These are phyloP conservation scores for Unio delphinus DNA, from an alignment of 2,888 invertebrate species.

Conservation along the genomic window DNA sequence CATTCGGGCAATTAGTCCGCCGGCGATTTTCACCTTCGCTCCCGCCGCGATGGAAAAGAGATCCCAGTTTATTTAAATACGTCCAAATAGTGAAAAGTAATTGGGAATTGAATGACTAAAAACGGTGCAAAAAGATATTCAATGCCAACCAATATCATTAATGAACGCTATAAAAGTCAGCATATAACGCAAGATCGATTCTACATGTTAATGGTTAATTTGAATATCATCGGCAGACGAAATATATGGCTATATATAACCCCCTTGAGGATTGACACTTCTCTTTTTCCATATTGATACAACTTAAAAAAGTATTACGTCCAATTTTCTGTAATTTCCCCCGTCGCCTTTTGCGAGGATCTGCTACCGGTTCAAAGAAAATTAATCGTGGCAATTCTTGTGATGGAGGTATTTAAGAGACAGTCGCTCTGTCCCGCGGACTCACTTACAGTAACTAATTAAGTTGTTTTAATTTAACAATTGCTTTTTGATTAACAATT, in stretches of 20 bases:
- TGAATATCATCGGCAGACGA: too few relatives aligned
- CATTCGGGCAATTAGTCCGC: slow-evolving; percentile 36
- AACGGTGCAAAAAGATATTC: slow-evolving; percentile 34
- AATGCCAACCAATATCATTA: slow-evolving; percentile 22
- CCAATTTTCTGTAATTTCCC: slow-evolving; percentile 34
- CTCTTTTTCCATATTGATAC: slow-evolving; percentile 16
- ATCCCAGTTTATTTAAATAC: slow-evolving; percentile 12
- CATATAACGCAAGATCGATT: too few relatives aligned
- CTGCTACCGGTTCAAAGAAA: too few relatives aligned
- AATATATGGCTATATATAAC: neutral
- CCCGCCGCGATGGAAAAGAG: slow-evolving; percentile 14
- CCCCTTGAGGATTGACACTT: slow-evolving; percentile 15
- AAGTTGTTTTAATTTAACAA: slow-evolving; percentile 1
- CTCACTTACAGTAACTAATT: slow-evolving; percentile 1
- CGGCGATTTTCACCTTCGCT: slow-evolving; percentile 27
- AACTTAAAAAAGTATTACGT: slow-evolving; percentile 36
- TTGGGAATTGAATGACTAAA: slow-evolving; percentile 36
- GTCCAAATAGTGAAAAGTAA: slow-evolving; percentile 30
- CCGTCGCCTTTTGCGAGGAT: slow-evolving; percentile 15
- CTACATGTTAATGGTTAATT: too few relatives aligned
- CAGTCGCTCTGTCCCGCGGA: too few relatives aligned
- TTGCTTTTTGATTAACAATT: slow-evolving; percentile 8
- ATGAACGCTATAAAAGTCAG: slow-evolving; percentile 9
- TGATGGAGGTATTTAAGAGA: too few relatives aligned
- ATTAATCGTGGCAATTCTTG: too few relatives aligned